Base-by-base conservation (phyloP, 1,140 invertebrate genomes). In the Anoplophora glabripennis region DNA sequence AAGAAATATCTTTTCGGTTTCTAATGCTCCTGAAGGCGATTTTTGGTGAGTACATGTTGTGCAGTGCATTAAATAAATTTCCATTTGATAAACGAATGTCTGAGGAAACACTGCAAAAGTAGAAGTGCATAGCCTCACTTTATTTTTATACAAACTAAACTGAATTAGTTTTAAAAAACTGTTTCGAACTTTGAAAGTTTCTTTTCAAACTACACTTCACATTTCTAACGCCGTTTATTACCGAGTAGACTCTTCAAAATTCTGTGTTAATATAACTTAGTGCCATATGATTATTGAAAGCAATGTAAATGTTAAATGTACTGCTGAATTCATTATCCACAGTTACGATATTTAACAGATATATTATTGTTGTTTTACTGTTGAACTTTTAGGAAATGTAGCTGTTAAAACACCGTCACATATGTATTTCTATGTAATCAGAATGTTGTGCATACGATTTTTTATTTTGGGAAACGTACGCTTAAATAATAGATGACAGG, bases 351-450 rank as follows among this genome's bases (percentile, higher is more conserved):
- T 47, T 14, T n/a, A n/a, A 21, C 11, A 47, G 18, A 15, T 47
- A 4, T 15, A 47, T 14, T 47, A 47, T 47, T 15, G 12, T 18
- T n/a, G 18, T 14, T 47, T n/a, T 10, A 38, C 34, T 57, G 48
- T 46, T 42, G 35, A 57, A 35, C 36, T 42, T 34, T 56, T 41
- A n/a, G 12, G 4, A 21, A 18, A 5, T 45, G 33, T 12, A 59
- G 49, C 34, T 61, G 65, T 67, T 67, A 57, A 64, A 67, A 67
- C 65, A 63, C 65, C 62, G 61, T 52, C 35, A 28, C 21, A 44
- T 54, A 41, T 42, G 15, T 33, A 21, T 33, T 12, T 42, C 17
- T n/a, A 41, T 12, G n/a, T 11, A 42, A 40, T 1, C 15, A 46
- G 18, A 15, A 46, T 14, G 4, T 46, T 21, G 36, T 38, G 48